A percentile compares a stretch with the other conserved stretches of the same genome.
phyloP scores from a whole-genome alignment of 2,113 vertebrate species.

The Lepisosteus oculatus region DNA sequence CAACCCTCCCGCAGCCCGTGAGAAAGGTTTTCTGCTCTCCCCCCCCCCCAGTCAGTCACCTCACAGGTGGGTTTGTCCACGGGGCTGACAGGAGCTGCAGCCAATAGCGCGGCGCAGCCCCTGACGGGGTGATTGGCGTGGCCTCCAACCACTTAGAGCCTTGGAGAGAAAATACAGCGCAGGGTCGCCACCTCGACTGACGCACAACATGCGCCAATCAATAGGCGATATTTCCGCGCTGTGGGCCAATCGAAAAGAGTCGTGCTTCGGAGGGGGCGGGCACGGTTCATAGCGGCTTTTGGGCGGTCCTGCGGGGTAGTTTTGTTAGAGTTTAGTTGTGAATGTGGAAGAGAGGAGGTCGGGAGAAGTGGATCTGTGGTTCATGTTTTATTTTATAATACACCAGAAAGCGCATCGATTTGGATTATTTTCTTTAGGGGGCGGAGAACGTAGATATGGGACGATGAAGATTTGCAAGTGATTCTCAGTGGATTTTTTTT shows the following conservation, averaged over 20 bases:
- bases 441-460: slow-evolving; percentile 10
- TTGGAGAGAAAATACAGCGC: slow-evolving; percentile 22
- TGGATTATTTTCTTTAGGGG: slow-evolving; percentile 7
- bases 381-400: slow-evolving; percentile 28
- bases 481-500: slow-evolving; percentile 18
- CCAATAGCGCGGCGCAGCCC: slow-evolving; percentile 18
- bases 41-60: neutral
- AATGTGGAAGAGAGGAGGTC: slow-evolving; percentile 63
- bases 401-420: neutral
- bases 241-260: neutral
- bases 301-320: slow-evolving; percentile 54
- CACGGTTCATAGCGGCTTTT: slow-evolving; percentile 32
- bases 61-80: slow-evolving; percentile 14
- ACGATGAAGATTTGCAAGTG: slow-evolving; percentile 19
- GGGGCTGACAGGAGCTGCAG: neutral
- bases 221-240: neutral
- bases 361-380: slow-evolving; percentile 55
- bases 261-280: slow-evolving; percentile 37
- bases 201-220: slow-evolving; percentile 38
- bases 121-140: slow-evolving; percentile 33
- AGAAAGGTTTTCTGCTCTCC: too few species aligned
- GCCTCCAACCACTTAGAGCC: slow-evolving; percentile 2
- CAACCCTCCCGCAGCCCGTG: too few species aligned
- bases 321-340: slow-evolving; percentile 60
- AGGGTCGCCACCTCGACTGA: neutral